phyloP scores from a whole-genome alignment of 2,113 vertebrate species.

The Ovis canadensis region DNA sequence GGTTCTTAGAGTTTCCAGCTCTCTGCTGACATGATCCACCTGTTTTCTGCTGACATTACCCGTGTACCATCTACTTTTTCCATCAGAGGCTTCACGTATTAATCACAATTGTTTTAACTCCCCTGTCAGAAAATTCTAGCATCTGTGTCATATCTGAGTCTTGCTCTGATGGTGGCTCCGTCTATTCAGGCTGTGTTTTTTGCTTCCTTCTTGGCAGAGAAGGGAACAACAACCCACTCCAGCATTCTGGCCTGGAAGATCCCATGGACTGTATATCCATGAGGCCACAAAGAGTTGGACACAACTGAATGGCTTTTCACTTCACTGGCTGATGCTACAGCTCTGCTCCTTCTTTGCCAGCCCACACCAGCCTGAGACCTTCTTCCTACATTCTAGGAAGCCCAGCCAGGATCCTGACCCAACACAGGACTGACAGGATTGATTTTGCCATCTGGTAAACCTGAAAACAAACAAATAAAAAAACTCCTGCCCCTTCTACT shows the following conservation, averaged over 20 bases:
- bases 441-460: neutral
- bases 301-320: neutral
- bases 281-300: neutral
- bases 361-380: neutral
- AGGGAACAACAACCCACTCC: rapidly evolving
- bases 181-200: neutral
- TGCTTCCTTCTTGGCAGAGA: neutral
- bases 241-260: neutral
- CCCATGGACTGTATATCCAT: neutral
- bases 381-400: too few species aligned
- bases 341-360: neutral
- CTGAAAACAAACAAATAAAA: neutral
- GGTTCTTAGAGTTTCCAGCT: neutral
- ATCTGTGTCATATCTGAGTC: neutral
- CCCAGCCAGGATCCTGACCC: neutral
- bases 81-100: neutral
- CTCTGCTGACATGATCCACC: neutral
- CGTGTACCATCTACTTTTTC: neutral
- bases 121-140: neutral
- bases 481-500: neutral
- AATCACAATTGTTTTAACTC: neutral
- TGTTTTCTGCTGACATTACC: neutral
- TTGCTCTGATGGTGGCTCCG: neutral
- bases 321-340: neutral
- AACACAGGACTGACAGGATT: too few species aligned